phyloP scores from a whole-genome alignment of 2,113 vertebrate genomes.

The Varanus salvator region DNA sequence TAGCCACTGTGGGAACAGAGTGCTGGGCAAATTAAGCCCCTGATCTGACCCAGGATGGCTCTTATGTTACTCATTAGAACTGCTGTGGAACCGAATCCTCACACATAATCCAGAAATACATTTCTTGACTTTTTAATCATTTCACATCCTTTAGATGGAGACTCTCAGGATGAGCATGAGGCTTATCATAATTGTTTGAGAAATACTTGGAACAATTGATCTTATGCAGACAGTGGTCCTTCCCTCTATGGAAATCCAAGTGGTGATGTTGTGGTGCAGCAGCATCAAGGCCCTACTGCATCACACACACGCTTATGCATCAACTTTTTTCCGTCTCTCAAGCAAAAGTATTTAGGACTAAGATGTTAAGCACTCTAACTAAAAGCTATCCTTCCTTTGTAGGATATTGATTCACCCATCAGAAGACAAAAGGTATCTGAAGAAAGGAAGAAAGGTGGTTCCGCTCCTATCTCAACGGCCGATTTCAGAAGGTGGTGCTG shows the following conservation, averaged over 20 bases:
- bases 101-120: not conserved
- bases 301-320: not conserved
- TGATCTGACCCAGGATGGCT: too few relatives aligned
- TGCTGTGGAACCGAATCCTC: not conserved
- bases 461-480: too few relatives aligned
- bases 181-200: too few relatives aligned
- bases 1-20: too few relatives aligned
- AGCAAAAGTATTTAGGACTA: not conserved
- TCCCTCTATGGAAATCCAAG: not conserved
- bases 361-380: not conserved
- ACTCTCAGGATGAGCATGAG: not conserved
- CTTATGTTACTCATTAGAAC: not conserved
- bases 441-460: too few relatives aligned
- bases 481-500: too few relatives aligned
- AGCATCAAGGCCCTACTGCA: not conserved
- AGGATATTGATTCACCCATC: not conserved
- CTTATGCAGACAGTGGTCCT: not conserved
- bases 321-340: too few relatives aligned
- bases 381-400: not conserved
- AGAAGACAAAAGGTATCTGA: not conserved
- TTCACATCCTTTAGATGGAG: not conserved
- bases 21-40: too few relatives aligned
- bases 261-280: not conserved
- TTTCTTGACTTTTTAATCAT: not conserved
- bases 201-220: not conserved